phyloP scores from a whole-genome alignment of 2,113 vertebrate genomes.

The Callithrix jacchus region DNA sequence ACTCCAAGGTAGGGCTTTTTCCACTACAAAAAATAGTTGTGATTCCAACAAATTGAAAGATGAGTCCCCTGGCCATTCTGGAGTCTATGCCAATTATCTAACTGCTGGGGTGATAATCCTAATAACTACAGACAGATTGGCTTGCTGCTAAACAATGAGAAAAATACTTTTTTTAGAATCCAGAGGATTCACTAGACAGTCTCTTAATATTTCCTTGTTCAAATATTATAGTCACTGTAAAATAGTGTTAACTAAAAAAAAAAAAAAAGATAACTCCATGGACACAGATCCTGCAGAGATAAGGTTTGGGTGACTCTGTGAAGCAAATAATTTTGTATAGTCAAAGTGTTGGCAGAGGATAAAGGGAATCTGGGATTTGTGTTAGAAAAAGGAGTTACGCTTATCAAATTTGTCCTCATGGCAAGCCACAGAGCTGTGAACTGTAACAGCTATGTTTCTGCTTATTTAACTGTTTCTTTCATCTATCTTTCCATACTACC shows the following conservation, averaged over 20 bases:
- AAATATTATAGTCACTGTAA: neutral
- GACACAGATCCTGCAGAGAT: neutral
- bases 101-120: neutral
- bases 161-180: neutral
- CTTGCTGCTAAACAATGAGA: neutral
- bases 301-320: neutral
- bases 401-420: neutral
- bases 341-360: neutral
- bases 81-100: neutral
- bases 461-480: neutral
- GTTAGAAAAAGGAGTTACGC: neutral
- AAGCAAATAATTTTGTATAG: neutral
- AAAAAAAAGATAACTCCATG: neutral
- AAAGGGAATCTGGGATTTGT: neutral
- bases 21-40: neutral
- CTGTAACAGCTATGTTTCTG: neutral
- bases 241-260: neutral
- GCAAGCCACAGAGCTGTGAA: neutral
- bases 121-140: neutral
- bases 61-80: neutral
- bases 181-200: neutral
- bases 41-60: neutral
- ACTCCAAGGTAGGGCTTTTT: neutral
- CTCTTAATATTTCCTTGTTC: neutral
- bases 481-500: neutral